Evolutionary conservation across 2,888 invertebrate genomes (phyloP).

Genomic region (Hetaerina titia): DNA sequence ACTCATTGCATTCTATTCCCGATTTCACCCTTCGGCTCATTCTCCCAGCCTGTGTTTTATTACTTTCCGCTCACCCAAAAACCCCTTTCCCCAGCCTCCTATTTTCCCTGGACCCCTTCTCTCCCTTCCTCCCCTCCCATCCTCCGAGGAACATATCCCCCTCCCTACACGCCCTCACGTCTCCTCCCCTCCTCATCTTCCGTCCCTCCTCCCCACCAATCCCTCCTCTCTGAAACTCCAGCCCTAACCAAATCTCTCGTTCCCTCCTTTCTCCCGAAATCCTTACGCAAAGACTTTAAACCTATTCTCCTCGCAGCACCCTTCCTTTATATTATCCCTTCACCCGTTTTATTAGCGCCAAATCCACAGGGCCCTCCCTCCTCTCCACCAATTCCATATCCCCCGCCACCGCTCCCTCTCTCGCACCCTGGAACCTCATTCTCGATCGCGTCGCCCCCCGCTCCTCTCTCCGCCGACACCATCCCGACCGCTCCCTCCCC

Average conservation of each 20-base stretch:
- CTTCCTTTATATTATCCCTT: constrained; percentile 29
- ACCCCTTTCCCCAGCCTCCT: neutral
- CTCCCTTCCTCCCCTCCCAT: neutral
- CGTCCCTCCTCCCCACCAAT: neutral
- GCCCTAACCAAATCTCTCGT: neutral
- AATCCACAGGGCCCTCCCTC: neutral
- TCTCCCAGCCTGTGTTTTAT: neutral
- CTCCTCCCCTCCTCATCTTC: neutral
- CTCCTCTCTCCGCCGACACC: neutral
- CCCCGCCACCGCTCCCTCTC: neutral
- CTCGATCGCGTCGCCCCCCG: neutral
- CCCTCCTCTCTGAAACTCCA: neutral
- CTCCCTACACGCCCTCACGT: neutral
- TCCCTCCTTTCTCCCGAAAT: neutral
- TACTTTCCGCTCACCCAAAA: neutral
- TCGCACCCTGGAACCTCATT: neutral
- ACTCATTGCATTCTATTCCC: neutral
- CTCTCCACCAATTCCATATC: neutral
- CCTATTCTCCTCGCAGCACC: constrained; percentile 40
- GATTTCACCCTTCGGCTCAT: constrained; percentile 9
- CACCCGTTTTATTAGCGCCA: constrained; percentile 35
- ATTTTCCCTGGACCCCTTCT: neutral
- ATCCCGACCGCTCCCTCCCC: neutral
- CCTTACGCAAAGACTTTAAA: constrained; percentile 42
- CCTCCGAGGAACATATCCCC: neutral